These are phyloP conservation scores for Sebastes cheni DNA, from an alignment of 2,797 vertebrate genomes.

Conservation along the genomic window DNA sequence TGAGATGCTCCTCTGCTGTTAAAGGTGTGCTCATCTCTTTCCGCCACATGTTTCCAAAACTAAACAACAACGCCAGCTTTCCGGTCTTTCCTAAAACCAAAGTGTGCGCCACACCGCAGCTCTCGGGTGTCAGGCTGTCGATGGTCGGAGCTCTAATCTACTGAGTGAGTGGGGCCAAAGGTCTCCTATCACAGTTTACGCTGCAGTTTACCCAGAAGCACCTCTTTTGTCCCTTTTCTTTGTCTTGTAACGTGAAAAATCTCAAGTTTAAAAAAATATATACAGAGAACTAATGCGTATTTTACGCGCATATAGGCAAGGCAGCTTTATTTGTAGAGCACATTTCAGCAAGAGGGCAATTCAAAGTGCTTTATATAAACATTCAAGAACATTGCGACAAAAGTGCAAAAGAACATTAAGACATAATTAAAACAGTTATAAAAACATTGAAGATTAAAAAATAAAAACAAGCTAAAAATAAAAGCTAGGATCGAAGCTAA, in stretches of 20 bases:
- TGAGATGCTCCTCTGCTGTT: constrained; percentile 1
- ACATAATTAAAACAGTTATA: no score
- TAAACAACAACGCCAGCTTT: constrained; percentile 3
- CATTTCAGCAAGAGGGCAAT: no score
- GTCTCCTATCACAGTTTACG: constrained; percentile 38
- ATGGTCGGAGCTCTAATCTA: constrained; percentile 40
- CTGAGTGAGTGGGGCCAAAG: constrained; percentile 55
- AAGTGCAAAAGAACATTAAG: no score
- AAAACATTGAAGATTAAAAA: accelerated
- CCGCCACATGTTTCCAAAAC: constrained; percentile 49
- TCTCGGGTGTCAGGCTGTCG: constrained; percentile 70
- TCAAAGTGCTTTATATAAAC: no score
- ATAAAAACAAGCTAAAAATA: no score
- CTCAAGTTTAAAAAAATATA: background rate
- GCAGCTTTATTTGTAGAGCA: no score
- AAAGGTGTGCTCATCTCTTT: constrained; percentile 22
- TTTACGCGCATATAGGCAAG: background rate
- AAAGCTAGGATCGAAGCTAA: no score
- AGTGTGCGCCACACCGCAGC: constrained; percentile 32
- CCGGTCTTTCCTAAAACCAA: constrained; percentile 13
- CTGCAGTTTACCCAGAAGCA: background rate
- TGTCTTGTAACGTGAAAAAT: background rate
- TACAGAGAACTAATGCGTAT: no score
- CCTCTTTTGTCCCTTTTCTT: background rate
- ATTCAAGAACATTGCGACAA: no score